These are phyloP conservation scores for Tapirus indicus DNA, from an alignment of 2,797 vertebrate species.

Conservation along the genomic window DNA sequence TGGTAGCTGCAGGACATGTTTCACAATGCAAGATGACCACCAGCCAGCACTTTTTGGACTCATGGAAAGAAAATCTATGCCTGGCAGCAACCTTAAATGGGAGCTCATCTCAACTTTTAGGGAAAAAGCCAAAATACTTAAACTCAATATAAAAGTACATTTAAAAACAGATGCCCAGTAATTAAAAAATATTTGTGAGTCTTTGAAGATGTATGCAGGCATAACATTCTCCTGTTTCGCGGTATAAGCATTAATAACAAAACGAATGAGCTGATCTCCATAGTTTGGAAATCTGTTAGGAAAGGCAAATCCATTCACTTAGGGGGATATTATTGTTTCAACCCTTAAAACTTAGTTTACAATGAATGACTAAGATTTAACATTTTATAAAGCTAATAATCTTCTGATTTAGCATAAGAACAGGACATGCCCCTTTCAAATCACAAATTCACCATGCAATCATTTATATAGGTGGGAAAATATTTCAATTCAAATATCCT, in stretches of 20 bases:
- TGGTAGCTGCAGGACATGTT: conserved; percentile 35
- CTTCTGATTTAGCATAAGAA: conserved; percentile 44
- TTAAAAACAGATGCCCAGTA: not conserved
- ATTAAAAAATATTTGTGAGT: not conserved
- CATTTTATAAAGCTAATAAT: conserved; percentile 53
- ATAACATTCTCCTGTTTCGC: not conserved
- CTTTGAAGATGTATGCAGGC: not conserved
- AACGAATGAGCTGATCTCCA: not conserved
- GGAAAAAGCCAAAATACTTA: not conserved
- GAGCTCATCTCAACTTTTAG: not conserved
- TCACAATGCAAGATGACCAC: not conserved
- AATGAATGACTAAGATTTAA: conserved; percentile 44
- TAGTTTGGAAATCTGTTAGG: not conserved
- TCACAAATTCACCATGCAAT: not conserved
- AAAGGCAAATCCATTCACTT: conserved; percentile 16
- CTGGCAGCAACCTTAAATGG: not conserved
- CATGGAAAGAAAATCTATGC: not conserved
- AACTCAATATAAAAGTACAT: not conserved
- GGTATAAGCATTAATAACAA: not conserved
- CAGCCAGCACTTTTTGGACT: not conserved
- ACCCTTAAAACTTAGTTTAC: conserved; percentile 49
- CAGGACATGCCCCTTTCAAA: conserved; percentile 12
- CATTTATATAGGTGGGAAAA: not conserved
- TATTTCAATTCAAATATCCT: conserved; percentile 54
- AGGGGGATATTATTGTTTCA: conserved; percentile 14